Base-by-base conservation (phyloP, 2,888 invertebrate species). In the Neoaliturus tenellus region DNA sequence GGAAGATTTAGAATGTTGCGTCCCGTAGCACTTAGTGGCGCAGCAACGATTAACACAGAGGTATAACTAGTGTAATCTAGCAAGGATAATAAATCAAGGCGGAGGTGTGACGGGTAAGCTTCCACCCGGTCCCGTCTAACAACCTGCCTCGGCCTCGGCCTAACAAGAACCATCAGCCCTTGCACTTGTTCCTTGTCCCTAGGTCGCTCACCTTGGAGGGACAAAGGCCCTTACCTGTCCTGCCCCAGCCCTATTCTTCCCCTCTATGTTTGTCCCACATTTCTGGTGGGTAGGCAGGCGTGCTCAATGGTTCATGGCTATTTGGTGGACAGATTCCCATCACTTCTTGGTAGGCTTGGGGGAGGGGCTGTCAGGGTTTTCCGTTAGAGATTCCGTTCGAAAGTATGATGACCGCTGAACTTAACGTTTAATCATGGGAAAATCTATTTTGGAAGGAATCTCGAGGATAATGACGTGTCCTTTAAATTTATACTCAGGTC, bases 181-280 rank as follows among this genome's bases (percentile, higher is more conserved):
- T 80, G 62, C 80, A 80, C 80, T 80, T 80, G 80, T 80, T 58
- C 55, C 55, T 69, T 48, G 31, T 8, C 41, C 39, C 20, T 23
- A 31, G 80, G 80, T 80, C 58, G 55, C 33, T 80, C 55, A 80
- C 80, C 80, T 33, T 80, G 62, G 58, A n/a, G 35, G 31, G 55
- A 80, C 58, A 58, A 80, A 80, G 48, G 58, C 17, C 41, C 28
- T 35, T 80, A 80, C 80, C 80, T 80, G 80, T 39, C 69, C 23
- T 69, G 39, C 39, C 69, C 20, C 69, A 8, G 35, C 6, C 39
- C 69, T 23, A 35, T 69, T 69, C 69, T 39, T 39, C 39, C 33
- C 31, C 23, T 69, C 39, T 69, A 14, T 35, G 39, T 35, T 39
- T 69, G 69, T 69, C 69, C 69, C 69, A 69, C 69, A 69, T 69